Evolutionary conservation across 2,888 invertebrate species (phyloP).

Genomic region (Cremastinae sp.): DNA sequence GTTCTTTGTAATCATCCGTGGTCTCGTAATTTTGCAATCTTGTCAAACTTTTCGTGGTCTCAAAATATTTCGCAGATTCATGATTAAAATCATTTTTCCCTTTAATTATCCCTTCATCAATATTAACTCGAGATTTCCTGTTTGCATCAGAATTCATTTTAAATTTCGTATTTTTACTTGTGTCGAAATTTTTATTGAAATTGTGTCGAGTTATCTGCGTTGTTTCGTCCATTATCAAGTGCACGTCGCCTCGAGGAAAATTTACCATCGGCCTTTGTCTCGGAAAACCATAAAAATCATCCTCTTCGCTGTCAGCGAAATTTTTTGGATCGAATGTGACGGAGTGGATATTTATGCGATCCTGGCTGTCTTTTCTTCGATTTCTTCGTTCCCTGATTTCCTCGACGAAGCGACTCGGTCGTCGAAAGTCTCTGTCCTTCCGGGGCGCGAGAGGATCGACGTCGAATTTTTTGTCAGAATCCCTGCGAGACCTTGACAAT

Average conservation of each 20-base stretch:
- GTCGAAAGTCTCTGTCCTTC: constrained; percentile 43
- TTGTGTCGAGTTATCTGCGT: constrained; percentile 57
- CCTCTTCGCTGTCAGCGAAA: constrained; percentile 63
- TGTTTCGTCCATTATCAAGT: constrained; percentile 56
- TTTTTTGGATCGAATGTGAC: constrained; percentile 45
- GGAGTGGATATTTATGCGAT: constrained; percentile 39
- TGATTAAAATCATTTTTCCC: constrained; percentile 39
- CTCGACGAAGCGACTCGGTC: constrained; percentile 41
- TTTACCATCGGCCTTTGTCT: constrained; percentile 58
- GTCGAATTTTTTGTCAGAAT: constrained; percentile 54
- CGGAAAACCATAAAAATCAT: constrained; percentile 70
- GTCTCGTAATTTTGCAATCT: constrained; percentile 45
- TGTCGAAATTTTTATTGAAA: constrained; percentile 59
- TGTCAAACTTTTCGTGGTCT: constrained; percentile 49
- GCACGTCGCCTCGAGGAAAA: constrained; percentile 70
- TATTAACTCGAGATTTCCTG: constrained; percentile 19
- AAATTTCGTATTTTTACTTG: constrained; percentile 1
- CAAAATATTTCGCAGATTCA: constrained; percentile 64
- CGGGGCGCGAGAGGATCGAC: constrained; percentile 60
- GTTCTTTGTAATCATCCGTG: constrained; percentile 61
- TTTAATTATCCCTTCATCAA: too few relatives aligned
- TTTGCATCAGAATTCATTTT: background rate
- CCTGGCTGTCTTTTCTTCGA: constrained; percentile 49
- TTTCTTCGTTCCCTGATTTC: constrained; percentile 61
- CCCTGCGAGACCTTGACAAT: constrained; percentile 38